Base-by-base conservation (phyloP, 2,113 vertebrate genomes). In the Sigmodon hispidus region DNA sequence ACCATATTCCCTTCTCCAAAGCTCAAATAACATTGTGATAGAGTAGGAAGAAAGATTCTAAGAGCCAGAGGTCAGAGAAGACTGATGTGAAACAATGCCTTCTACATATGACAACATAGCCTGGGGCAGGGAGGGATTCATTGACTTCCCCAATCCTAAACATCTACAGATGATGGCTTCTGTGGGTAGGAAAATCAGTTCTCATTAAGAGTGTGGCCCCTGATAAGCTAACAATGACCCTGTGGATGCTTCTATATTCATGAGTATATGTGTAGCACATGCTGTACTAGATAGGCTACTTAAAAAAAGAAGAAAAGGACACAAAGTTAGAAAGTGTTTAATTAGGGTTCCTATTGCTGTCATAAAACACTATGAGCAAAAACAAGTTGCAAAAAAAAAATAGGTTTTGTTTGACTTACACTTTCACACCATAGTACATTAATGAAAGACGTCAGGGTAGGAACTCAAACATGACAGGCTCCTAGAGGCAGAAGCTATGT, bases 51-150 rank as follows among this genome's bases (percentile, higher is more conserved):
- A 34, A 65, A 29, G 31, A 19, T 24, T 40, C 5, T 76, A 50
- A 83, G 45, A 72, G 26, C 59, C 36, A 75, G 90, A 79, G 57
- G 92, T 75, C 83, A 93, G 91, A 65, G 45, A 7, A 87, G 76
- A 31, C 22, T 15, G 26, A 10, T 26, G 13, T 45, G 12, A 65
- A 45, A 65, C 81, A 85, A 50, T 63, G 59, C 9, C 57, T 84
- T 45, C 61, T 63, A 34, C 24, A 63, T 26, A 5, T 63, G 26
- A 34, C 40, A 84, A n/a, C n/a, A n/a, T n/a, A 65, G 59, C 40
- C 11, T 34, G n/a, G 15, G 19, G 40, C 1, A 9, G 1, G 40
- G 40, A 45, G 29, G 9, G 40, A 43, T 22, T 52, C 31, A 21
- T 22, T 4, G 55, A 61, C 40, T n/a, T 34, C 22, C 24, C 57